Evolutionary conservation across 2,797 vertebrate species (phyloP), one percentile per base, ranked within the genome.

Genomic region (Phrynocephalus guinanensis): DNA sequence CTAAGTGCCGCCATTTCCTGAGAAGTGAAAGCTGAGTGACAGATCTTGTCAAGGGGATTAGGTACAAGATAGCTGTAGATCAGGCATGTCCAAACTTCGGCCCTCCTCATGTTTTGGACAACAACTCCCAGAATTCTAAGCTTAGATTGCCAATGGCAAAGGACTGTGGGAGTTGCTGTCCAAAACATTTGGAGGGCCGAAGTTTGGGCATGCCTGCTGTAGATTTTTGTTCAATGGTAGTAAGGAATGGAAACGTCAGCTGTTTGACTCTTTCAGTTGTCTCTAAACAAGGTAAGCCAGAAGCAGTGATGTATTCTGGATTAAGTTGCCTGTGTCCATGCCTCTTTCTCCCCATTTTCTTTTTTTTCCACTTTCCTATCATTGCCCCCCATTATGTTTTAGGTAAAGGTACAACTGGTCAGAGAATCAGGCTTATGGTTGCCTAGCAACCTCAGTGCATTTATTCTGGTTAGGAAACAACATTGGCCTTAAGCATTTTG

Each of bases 381-480:
- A 6, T 18, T 56, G 71, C n/a, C 24, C 26, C 70, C 80, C 70
- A 50, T 38, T 50, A 50, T 24, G n/a, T 66, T 88, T 70, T 67
- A 20, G 38, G 38, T 9, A 28, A 72, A 44, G 26, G 72, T 30
- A 20, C 26, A 87, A 82, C 67, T 33, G 38, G 22, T 66, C 66
- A 68, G n/a, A 44, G 83, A 84, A 38, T 30, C 71, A 84, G 70
- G 28, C 44, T 22, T 80, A 13, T 84, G 60, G 87, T 75, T 88
- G 82, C 83, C 28, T 85, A 79, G 87, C 82, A 88, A 85, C 87
- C 70, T 3, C 22, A 50, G 38, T 16, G 70, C 3, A 9, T 83
- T 71, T 66, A 81, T 28, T 77, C 71, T 70, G 56, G 50, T 26
- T 33, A 79, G 28, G 22, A 60, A 79, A 72, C 56, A 60, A 30